phyloP scores from a whole-genome alignment of 1,140 invertebrate species.

The Dufourea novaeangliae region DNA sequence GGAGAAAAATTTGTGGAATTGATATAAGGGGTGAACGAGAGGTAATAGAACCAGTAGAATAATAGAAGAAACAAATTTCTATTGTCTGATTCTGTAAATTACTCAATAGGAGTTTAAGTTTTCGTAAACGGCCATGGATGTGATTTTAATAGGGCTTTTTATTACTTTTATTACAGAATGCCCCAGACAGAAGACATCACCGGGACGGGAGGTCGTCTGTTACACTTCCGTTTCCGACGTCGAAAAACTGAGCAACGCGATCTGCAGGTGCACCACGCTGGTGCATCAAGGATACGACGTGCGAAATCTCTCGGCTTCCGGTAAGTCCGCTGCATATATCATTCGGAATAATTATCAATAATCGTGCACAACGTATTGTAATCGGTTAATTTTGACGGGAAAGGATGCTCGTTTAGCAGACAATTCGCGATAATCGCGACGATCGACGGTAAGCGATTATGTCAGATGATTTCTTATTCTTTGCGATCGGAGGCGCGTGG shows the following conservation, averaged over 20 bases:
- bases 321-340: constrained; percentile 65
- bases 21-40: no score
- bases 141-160: no score
- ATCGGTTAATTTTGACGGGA: constrained; percentile 18
- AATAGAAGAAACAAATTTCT: no score
- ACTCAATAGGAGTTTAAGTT: no score
- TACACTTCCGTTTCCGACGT: constrained; percentile 73
- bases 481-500: background rate
- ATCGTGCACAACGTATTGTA: background rate
- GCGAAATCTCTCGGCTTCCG: constrained; percentile 72
- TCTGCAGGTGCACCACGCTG: constrained; percentile 78
- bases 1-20: no score
- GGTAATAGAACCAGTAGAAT: no score
- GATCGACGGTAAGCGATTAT: constrained; percentile 13
- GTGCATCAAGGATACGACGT: constrained; percentile 77
- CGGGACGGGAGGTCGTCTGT: constrained; percentile 75
- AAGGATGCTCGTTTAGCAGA: background rate
- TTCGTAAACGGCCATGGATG: no score
- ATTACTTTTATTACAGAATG: constrained; percentile 77
- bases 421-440: constrained; percentile 21
- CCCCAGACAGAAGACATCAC: constrained; percentile 72
- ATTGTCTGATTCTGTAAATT: no score
- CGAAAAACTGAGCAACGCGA: constrained; percentile 65
- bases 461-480: constrained; percentile 1
- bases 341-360: background rate